A percentile compares a stretch with the other conserved stretches of the same genome.
Conservation (phyloP, 2,113 vertebrate genomes). For the Daphoenositta chrysoptera region DNA sequence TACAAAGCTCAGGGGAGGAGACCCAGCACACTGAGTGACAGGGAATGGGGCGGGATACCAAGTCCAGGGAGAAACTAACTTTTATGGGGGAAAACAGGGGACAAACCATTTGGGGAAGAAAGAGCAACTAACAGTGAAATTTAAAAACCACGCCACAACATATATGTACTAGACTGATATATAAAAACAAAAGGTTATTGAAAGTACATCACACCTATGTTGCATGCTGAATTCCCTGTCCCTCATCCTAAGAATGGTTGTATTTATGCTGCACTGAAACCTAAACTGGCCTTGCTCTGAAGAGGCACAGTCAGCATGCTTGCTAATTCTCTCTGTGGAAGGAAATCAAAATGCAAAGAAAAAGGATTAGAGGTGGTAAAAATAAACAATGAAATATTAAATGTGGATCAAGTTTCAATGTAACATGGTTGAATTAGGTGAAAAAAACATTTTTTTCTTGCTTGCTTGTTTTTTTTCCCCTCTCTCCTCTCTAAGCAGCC, state of each 20-base stretch:
- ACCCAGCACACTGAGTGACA: too few relatives aligned
- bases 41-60: too few relatives aligned
- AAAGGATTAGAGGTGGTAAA: background rate
- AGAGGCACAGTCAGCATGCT: background rate
- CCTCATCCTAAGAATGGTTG: background rate
- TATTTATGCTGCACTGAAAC: background rate
- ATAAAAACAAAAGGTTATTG: background rate
- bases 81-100: too few relatives aligned
- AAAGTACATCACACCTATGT: background rate
- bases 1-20: too few relatives aligned
- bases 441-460: background rate
- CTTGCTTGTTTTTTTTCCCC: background rate
- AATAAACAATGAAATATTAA: background rate
- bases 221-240: background rate
- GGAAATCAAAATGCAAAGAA: background rate
- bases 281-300: background rate
- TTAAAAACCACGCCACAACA: too few relatives aligned
- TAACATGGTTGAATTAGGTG: background rate
- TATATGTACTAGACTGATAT: background rate
- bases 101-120: too few relatives aligned
- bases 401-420: background rate
- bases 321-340: background rate
- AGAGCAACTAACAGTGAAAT: too few relatives aligned
- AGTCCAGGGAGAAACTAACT: too few relatives aligned
- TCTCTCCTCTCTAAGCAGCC: background rate